Conservation (phyloP, 2,113 vertebrate genomes). For the Orcinus orca region DNA sequence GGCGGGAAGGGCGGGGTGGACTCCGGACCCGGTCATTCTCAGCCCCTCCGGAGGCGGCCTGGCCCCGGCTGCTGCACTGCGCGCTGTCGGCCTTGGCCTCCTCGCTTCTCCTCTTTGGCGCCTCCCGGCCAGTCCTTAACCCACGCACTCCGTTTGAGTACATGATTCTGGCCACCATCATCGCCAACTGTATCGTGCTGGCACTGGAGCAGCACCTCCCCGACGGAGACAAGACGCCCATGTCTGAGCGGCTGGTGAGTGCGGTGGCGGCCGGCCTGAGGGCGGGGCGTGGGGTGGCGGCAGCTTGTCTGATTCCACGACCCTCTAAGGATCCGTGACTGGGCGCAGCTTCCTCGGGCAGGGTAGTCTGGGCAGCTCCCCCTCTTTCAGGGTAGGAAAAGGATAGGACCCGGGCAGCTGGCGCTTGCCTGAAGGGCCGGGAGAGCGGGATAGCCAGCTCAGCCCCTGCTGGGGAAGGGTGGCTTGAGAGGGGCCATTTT, state of each 20-base stretch:
- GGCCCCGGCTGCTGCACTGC: background rate
- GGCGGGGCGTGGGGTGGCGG: background rate
- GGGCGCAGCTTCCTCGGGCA: background rate
- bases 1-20: background rate
- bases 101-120: background rate
- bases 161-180: conserved; percentile 98
- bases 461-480: background rate
- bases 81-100: background rate
- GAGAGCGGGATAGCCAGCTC: background rate
- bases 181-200: conserved; percentile 98
- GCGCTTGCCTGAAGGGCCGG: background rate
- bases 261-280: background rate
- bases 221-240: conserved; percentile 94
- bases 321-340: background rate
- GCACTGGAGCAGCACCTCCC: conserved; percentile 97
- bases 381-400: background rate
- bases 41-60: background rate
- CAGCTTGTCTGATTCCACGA: background rate
- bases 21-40: background rate
- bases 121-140: conserved; percentile 56
- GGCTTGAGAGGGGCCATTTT: background rate
- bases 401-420: background rate
- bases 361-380: accelerated
- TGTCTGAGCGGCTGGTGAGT: conserved; percentile 98
- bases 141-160: conserved; percentile 95